Percentiles rank a stretch among this genome's conserved stretches.
Conservation (phyloP, 2,888 invertebrate species). For the Drosophila histrio region DNA sequence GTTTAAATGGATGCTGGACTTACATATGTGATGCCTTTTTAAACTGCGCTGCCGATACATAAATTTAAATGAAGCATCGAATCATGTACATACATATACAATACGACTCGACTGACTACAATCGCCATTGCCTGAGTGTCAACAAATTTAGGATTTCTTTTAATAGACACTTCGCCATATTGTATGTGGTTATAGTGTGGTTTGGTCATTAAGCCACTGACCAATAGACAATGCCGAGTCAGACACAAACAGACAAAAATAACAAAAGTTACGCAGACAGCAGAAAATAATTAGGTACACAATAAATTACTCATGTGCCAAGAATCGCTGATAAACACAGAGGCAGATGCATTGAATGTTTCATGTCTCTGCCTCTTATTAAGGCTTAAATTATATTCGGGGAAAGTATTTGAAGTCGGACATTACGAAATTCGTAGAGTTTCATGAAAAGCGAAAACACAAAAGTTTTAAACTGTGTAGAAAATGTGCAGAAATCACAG, state of each 20-base stretch:
- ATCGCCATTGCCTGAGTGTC: conserved; percentile 6
- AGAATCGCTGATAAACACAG: conserved; percentile 38
- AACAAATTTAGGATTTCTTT: conserved; percentile 27
- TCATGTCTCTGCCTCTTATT: too few species aligned
- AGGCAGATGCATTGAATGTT: background rate
- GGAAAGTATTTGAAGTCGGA: background rate
- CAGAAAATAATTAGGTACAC: conserved; percentile 74
- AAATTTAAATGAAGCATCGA: conserved; percentile 46
- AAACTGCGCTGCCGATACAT: conserved; percentile 49
- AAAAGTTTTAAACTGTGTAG: background rate
- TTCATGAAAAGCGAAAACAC: background rate
- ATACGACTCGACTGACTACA: background rate
- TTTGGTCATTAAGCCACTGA: conserved; percentile 49
- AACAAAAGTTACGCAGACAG: conserved; percentile 64
- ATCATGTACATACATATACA: conserved; percentile 20
- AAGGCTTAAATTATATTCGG: background rate
- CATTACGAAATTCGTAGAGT: background rate
- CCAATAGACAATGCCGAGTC: conserved; percentile 14
- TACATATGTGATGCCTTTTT: conserved; percentile 26
- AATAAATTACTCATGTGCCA: conserved; percentile 75
- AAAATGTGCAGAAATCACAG: conserved; percentile 28
- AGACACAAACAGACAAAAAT: conserved; percentile 13
- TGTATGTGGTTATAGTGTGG: conserved; percentile 42
- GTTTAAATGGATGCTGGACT: conserved; percentile 32
- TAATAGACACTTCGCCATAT: conserved; percentile 52